These are phyloP conservation scores for Tetramorium alpestre DNA, from an alignment of 1,140 invertebrate genomes.

Conservation along the genomic window DNA sequence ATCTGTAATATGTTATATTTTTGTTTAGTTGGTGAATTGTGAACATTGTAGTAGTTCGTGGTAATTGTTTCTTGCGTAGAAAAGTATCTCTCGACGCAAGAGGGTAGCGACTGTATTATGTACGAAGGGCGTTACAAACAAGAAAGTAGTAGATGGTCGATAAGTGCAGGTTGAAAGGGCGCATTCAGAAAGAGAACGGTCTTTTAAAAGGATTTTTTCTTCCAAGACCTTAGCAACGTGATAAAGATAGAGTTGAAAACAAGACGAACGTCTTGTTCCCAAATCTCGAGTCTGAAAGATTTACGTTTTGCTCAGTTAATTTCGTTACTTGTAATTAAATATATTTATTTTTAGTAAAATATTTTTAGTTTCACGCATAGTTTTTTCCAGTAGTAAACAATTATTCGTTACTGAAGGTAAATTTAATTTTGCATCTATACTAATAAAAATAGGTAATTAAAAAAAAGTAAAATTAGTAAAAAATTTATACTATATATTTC, in stretches of 20 bases:
- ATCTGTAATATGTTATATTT: neutral
- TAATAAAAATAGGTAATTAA: neutral
- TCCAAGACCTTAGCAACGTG: neutral
- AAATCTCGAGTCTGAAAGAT: neutral
- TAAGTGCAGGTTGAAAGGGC: conserved; percentile 40
- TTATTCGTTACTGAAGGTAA: neutral
- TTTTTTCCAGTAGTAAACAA: neutral
- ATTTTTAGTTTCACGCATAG: neutral
- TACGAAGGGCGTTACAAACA: conserved; percentile 31
- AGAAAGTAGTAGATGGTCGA: conserved; percentile 36
- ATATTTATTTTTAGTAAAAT: neutral
- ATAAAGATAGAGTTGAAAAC: conserved; percentile 5
- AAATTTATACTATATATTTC: neutral
- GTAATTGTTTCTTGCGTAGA: neutral
- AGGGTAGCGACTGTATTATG: conserved; percentile 18
- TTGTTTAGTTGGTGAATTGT: conserved; percentile 18
- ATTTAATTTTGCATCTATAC: neutral
- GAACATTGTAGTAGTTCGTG: neutral
- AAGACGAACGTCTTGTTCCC: neutral
- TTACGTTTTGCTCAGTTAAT: neutral
- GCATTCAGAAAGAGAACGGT: conserved; percentile 22
- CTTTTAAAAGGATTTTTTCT: conserved; percentile 24
- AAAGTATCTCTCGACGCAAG: conserved; percentile 8
- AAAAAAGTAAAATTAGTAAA: neutral
- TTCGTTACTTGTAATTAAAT: conserved; percentile 2